Base-by-base conservation (phyloP, 1,140 invertebrate species). In the Papilio polyxenes region DNA sequence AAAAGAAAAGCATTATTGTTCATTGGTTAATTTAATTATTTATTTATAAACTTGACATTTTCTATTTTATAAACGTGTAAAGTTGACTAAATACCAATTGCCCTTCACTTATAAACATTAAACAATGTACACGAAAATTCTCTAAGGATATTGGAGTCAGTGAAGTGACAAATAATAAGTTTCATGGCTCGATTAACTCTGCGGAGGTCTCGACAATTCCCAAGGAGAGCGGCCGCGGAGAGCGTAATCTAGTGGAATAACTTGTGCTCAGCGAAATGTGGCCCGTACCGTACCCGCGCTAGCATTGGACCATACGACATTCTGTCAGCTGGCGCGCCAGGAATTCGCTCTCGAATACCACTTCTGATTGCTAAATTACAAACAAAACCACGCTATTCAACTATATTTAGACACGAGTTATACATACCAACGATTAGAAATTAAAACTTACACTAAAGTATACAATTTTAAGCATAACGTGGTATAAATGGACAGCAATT, bases 241-340 rank as follows among this genome's bases (percentile, higher is more conserved):
- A 82, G 81, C 86, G 85, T 82, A 84, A 85, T 86, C 84, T 77
- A 53, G 82, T 83, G 89, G 87, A 89, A 88, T 84, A 87, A 88
- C 82, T 81, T 80, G 82, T 80, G 83, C 74, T 62, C 81, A 82
- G 80, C 81, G 84, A 86, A 72, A 86, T 82, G 84, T 78, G 80
- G 75, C 44, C 51, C 81, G 53, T 53, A 49, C 75, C 49, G 56
- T 59, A 59, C 56, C n/a, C 56, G 11, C 48, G 48, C 48, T 53
- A 20, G 75, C 75, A 53, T 53, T 72, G 65, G 49, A 77, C 48
- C 75, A 77, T 51, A 53, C 44, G 49, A 51, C 75, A 77, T 48
- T 51, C 75, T 48, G 44, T 51, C 75, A 23, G 49, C 65, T 23
- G 65, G 65, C 65, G 31, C 65, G 65, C 65, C 65, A 77, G 75